phyloP scores from a whole-genome alignment of 2,113 vertebrate species.

The Platanista minor region DNA sequence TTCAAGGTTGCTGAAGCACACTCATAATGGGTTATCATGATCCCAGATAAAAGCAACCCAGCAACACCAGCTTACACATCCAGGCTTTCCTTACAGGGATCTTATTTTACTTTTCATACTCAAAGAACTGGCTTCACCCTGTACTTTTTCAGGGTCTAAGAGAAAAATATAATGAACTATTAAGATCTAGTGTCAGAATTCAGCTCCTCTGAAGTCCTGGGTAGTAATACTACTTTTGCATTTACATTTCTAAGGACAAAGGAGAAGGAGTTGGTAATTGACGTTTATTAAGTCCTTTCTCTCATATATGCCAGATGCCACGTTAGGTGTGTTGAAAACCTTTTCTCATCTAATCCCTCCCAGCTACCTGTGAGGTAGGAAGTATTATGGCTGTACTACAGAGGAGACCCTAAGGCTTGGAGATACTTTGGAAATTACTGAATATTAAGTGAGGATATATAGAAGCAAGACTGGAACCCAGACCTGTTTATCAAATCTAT shows the following conservation, averaged over 20 bases:
- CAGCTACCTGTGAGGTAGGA: background rate
- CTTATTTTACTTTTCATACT: background rate
- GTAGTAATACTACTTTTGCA: background rate
- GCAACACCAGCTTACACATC: background rate
- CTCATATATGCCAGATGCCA: background rate
- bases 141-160: background rate
- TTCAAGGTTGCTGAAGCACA: background rate
- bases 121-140: background rate
- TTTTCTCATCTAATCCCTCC: background rate
- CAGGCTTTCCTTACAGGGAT: background rate
- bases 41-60: background rate
- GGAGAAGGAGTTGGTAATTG: background rate
- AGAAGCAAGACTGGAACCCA: background rate
- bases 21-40: background rate
- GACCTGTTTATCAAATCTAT: background rate
- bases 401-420: background rate
- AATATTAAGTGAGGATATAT: background rate
- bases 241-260: background rate
- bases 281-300: background rate
- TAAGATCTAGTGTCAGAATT: background rate
- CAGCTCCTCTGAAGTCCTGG: background rate
- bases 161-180: background rate
- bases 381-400: background rate
- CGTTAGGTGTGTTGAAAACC: background rate
- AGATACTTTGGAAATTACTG: background rate